Evolutionary conservation across 1,140 invertebrate species (phyloP).

Genomic region (Nasonia longicornis): DNA sequence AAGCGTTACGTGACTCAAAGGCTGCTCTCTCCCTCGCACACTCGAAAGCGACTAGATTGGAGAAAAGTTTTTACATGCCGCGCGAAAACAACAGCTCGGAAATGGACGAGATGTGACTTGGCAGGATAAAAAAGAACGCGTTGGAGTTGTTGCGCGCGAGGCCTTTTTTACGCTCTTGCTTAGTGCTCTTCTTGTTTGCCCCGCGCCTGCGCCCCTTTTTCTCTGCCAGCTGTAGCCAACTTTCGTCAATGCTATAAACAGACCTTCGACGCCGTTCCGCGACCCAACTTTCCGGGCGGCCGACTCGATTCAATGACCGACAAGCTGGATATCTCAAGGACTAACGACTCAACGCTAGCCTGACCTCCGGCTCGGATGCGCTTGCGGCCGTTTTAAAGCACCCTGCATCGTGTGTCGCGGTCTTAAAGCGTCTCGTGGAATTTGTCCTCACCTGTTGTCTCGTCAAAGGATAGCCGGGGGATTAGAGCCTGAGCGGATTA

Average conservation of each 20-base stretch:
- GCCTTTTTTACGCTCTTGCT: neutral
- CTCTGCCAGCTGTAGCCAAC: too few species aligned
- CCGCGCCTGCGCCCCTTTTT: too few species aligned
- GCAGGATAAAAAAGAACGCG: neutral
- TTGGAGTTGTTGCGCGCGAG: neutral
- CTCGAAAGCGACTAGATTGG: constrained; percentile 22
- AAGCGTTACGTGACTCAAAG: constrained; percentile 35
- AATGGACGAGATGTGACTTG: constrained; percentile 42
- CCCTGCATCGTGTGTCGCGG: too few species aligned
- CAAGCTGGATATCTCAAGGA: too few species aligned
- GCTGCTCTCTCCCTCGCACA: neutral
- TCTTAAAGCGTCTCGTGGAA: neutral
- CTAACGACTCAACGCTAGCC: too few species aligned
- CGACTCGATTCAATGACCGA: too few species aligned
- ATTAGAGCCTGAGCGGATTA: constrained; percentile 21
- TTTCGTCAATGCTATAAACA: too few species aligned
- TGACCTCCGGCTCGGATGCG: neutral
- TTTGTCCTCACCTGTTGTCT: constrained; percentile 21
- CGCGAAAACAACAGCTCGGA: constrained; percentile 34
- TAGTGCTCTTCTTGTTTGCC: neutral
- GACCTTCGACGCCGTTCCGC: too few species aligned
- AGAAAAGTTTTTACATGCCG: constrained; percentile 34
- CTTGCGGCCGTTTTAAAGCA: too few species aligned
- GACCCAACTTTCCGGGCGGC: too few species aligned
- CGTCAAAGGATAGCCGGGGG: neutral